These are phyloP conservation scores for Drosophila bipectinata DNA, from an alignment of 1,140 invertebrate species.

Conservation along the genomic window DNA sequence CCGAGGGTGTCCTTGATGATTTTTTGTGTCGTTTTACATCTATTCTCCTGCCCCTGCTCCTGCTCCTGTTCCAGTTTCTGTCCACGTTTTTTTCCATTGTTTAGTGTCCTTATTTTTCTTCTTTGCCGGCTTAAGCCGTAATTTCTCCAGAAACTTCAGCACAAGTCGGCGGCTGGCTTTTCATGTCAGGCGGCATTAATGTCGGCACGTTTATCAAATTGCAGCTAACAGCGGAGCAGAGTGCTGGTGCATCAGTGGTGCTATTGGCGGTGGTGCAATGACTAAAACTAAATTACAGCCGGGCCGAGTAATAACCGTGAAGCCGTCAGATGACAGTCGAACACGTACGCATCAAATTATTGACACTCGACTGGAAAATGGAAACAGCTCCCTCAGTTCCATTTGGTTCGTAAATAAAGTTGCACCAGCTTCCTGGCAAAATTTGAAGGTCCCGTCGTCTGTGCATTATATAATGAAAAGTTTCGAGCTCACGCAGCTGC, in stretches of 20 bases:
- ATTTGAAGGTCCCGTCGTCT: constrained; percentile 34
- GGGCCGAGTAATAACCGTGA: constrained; percentile 37
- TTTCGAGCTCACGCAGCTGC: constrained; percentile 37
- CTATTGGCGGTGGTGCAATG: constrained; percentile 23
- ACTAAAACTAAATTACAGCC: constrained; percentile 41
- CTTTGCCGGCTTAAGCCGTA: constrained; percentile 26
- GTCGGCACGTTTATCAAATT: constrained; percentile 75
- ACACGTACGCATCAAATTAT: constrained; percentile 57
- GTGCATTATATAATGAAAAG: constrained; percentile 57
- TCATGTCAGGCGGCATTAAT: constrained; percentile 69
- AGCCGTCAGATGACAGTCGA: constrained; percentile 40
- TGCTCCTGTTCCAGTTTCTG: constrained; percentile 11
- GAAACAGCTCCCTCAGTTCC: constrained; percentile 10
- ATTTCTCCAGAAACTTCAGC: constrained; percentile 28
- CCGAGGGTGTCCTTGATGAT: constrained; percentile 26
- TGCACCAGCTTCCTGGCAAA: constrained; percentile 23
- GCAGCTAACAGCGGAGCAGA: constrained; percentile 49
- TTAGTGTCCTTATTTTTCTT: constrained; percentile 32
- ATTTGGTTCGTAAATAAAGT: constrained; percentile 28
- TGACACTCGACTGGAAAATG: constrained; percentile 27
- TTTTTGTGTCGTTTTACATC: constrained; percentile 7
- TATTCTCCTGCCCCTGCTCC: constrained; percentile 12
- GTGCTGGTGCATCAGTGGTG: constrained; percentile 2
- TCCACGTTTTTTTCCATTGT: constrained; percentile 6
- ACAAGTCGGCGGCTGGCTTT: constrained; percentile 41